phyloP scores from a whole-genome alignment of 2,888 invertebrate genomes.

The Drosophila bunnanda region DNA sequence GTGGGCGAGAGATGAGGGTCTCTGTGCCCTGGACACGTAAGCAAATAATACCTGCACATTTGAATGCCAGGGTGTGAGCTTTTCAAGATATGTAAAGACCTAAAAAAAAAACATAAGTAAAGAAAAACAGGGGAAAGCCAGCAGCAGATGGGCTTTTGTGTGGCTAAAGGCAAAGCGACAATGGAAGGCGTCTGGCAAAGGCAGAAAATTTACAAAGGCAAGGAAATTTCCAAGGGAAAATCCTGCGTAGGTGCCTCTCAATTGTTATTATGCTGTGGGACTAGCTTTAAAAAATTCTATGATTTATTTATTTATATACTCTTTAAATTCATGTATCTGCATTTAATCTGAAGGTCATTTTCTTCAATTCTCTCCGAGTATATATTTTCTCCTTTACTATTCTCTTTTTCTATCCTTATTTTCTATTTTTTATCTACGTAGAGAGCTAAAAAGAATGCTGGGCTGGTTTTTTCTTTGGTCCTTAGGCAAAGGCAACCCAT shows the following conservation, averaged over 20 bases:
- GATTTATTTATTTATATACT: neutral
- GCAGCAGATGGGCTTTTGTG: constrained; percentile 24
- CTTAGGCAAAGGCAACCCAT: constrained; percentile 5
- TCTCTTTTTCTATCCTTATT: neutral
- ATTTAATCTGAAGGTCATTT: constrained; percentile 11
- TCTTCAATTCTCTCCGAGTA: neutral
- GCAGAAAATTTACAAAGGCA: neutral
- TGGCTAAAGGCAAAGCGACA: constrained; percentile 27
- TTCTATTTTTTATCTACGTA: neutral
- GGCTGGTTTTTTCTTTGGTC: constrained; percentile 8
- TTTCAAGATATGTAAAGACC: constrained; percentile 10
- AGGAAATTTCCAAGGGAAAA: constrained; percentile 3
- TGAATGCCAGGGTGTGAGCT: constrained; percentile 20
- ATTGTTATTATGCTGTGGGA: too few relatives aligned
- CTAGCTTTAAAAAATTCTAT: neutral
- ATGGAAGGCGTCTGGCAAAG: constrained; percentile 25
- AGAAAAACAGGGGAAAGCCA: neutral
- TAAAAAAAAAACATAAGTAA: neutral
- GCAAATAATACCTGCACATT: constrained; percentile 47
- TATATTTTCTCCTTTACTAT: neutral
- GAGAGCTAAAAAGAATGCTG: constrained; percentile 24
- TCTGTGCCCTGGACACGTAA: constrained; percentile 35
- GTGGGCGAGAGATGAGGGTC: constrained; percentile 29
- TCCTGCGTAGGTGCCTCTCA: neutral
- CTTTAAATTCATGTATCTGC: neutral